Evolutionary conservation across 2,888 invertebrate genomes (phyloP).

Genomic region (Andrena flavipes): DNA sequence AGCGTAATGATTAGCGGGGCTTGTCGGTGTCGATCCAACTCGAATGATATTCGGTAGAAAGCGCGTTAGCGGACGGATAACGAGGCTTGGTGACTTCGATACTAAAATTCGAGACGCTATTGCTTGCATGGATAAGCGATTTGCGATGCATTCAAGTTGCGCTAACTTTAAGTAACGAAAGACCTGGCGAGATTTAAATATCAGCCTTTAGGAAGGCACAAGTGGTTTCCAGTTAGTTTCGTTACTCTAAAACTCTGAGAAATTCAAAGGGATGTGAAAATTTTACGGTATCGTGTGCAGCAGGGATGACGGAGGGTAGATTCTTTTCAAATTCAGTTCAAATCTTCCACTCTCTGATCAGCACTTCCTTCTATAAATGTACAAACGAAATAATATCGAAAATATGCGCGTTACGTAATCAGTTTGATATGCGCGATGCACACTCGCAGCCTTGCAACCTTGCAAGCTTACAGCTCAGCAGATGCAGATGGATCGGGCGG

Average conservation of each 20-base stretch:
- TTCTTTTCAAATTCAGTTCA: no score
- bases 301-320: no score
- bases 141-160: not conserved
- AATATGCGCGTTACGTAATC: not conserved
- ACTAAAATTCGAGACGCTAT: not conserved
- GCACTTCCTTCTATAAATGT: no score
- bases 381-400: no score
- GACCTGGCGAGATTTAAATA: no score
- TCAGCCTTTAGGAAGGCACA: no score
- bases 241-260: not conserved
- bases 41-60: conserved; percentile 46
- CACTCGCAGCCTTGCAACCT: conserved; percentile 17
- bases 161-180: not conserved
- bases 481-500: conserved; percentile 38
- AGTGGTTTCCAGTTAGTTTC: not conserved
- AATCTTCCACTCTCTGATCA: no score
- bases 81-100: conserved; percentile 3
- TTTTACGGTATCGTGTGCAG: not conserved
- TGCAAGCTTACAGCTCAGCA: conserved; percentile 40
- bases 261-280: not conserved
- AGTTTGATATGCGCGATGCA: not conserved
- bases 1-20: not conserved
- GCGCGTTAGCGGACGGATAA: conserved; percentile 58
- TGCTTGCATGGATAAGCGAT: conserved; percentile 27
- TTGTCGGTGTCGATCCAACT: not conserved